Conservation (phyloP, 2,888 invertebrate genomes). For the Eretmocerus hayati region DNA sequence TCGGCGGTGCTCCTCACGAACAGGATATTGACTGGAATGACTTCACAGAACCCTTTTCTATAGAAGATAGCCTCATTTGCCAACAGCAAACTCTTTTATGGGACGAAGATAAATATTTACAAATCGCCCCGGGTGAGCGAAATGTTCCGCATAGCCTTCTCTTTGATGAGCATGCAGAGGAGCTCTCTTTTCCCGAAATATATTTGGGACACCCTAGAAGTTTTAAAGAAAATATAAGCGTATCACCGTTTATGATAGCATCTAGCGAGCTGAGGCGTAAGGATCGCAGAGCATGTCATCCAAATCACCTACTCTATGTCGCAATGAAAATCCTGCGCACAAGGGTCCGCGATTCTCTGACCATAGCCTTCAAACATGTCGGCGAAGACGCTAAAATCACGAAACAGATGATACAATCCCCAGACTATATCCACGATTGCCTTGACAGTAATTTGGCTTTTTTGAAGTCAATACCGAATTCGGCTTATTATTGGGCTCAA, state of each 20-base stretch:
- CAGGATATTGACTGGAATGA: constrained; percentile 10
- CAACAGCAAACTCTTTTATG: constrained; percentile 26
- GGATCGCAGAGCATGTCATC: constrained; percentile 34
- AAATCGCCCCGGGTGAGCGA: constrained; percentile 22
- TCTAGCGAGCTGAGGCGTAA: constrained; percentile 27
- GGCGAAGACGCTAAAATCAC: too few species aligned
- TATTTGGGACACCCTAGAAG: constrained; percentile 21
- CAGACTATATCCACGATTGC: too few species aligned
- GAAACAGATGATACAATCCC: too few species aligned
- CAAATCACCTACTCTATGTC: constrained; percentile 30
- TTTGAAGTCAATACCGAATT: too few species aligned
- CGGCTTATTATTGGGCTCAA: too few species aligned
- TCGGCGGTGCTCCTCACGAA: too few species aligned
- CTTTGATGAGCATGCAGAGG: constrained; percentile 39
- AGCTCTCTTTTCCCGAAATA: constrained; percentile 33
- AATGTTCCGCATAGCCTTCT: constrained; percentile 20
- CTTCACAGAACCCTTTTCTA: constrained; percentile 19
- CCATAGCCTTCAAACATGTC: too few species aligned
- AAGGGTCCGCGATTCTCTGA: constrained; percentile 24
- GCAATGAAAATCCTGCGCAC: constrained; percentile 30
- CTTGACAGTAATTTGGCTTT: too few species aligned
- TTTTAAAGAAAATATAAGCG: constrained; percentile 12
- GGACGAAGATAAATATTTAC: constrained; percentile 24
- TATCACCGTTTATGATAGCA: constrained; percentile 17
- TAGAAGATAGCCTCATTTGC: constrained; percentile 21